These are phyloP conservation scores for Spodoptera litura DNA, from an alignment of 1,140 invertebrate species.

Conservation along the genomic window DNA sequence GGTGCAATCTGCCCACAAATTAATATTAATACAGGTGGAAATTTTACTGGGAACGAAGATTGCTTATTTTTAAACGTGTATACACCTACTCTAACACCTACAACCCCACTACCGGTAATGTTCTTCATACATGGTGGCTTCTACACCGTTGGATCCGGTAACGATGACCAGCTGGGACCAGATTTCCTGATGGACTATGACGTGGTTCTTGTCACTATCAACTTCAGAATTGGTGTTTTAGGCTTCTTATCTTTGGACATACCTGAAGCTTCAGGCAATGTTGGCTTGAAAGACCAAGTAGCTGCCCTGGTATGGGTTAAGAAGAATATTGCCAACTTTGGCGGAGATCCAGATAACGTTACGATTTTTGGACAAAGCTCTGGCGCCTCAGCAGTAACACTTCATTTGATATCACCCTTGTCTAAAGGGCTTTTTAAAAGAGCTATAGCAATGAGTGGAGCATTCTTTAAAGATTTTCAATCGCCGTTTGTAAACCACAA, in stretches of 20 bases:
- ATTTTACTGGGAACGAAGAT: neutral
- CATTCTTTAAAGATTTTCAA: neutral
- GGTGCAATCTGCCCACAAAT: neutral
- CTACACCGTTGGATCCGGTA: neutral
- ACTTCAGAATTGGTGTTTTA: neutral
- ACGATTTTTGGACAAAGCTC: slow-evolving; percentile 12
- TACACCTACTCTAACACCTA: neutral
- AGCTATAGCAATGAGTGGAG: neutral
- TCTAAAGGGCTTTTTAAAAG: slow-evolving; percentile 1
- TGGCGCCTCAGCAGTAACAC: neutral
- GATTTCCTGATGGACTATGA: neutral
- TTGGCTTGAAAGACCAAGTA: slow-evolving; percentile 13
- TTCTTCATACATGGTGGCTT: neutral
- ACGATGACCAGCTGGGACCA: neutral
- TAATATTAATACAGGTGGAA: neutral
- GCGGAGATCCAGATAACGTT: neutral
- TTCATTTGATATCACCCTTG: neutral
- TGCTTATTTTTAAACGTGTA: neutral
- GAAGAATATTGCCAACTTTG: neutral
- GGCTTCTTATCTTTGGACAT: neutral
- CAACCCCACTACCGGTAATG: neutral
- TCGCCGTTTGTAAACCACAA: neutral
- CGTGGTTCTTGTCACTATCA: neutral
- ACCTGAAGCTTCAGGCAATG: neutral
- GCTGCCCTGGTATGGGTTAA: slow-evolving; percentile 3